These are phyloP conservation scores for Volucella inflata DNA, from an alignment of 2,888 invertebrate genomes.

Conservation along the genomic window DNA sequence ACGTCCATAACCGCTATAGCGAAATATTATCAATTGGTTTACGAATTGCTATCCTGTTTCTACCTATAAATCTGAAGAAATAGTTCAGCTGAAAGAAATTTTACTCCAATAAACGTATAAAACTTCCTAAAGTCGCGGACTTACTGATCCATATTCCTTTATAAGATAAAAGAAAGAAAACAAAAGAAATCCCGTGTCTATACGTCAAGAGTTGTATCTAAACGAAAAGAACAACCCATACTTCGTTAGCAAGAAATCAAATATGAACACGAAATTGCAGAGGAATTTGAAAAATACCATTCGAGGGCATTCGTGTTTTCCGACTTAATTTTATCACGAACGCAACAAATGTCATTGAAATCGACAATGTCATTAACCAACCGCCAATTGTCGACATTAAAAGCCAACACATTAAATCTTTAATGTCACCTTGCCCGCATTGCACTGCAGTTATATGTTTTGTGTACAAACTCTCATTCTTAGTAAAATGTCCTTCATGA, in stretches of 20 bases:
- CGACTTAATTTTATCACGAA: slow-evolving; percentile 30
- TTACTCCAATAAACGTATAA: too few relatives aligned
- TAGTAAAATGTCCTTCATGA: slow-evolving; percentile 3
- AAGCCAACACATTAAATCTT: slow-evolving; percentile 17
- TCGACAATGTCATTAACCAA: slow-evolving; percentile 51
- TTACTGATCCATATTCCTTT: too few relatives aligned
- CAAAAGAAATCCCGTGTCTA: too few relatives aligned
- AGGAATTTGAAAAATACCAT: background rate
- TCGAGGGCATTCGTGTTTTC: slow-evolving; percentile 24
- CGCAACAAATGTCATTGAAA: slow-evolving; percentile 43
- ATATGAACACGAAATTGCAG: background rate
- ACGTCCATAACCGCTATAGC: too few relatives aligned
- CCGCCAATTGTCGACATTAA: slow-evolving; percentile 18
- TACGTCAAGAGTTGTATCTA: too few relatives aligned
- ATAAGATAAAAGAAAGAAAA: too few relatives aligned
- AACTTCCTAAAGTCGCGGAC: too few relatives aligned
- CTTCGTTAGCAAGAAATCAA: background rate
- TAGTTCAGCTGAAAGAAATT: too few relatives aligned
- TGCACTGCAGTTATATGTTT: slow-evolving; percentile 3
- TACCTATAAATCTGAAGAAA: too few relatives aligned
- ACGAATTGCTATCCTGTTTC: too few relatives aligned
- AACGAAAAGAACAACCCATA: too few relatives aligned
- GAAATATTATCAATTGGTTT: too few relatives aligned
- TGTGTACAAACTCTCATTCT: slow-evolving; percentile 3
- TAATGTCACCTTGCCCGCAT: slow-evolving; percentile 46